Percentiles rank a stretch among this genome's conserved stretches.
phyloP scores from a whole-genome alignment of 2,888 invertebrate species.

The Loripinus fragilis region DNA sequence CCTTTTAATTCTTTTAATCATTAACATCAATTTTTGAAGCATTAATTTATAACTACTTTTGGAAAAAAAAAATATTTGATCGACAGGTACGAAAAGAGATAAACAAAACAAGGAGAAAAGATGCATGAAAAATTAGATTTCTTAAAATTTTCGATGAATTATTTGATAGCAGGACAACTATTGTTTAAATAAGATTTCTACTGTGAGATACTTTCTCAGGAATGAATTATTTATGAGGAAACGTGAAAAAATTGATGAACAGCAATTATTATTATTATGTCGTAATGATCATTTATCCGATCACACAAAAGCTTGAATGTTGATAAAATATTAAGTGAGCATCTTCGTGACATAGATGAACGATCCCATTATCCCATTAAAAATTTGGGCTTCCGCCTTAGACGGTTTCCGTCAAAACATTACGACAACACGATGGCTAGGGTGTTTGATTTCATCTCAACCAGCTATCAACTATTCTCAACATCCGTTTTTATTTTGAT shows the following conservation, averaged over 20 bases:
- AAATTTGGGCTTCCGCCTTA: slow-evolving; percentile 4
- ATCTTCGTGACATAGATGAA: slow-evolving; percentile 15
- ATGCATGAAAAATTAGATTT: not conserved
- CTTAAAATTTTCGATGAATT: not conserved
- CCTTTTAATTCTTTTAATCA: too few relatives aligned
- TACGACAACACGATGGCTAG: slow-evolving; percentile 19
- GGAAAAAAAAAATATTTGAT: too few relatives aligned
- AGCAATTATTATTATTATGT: slow-evolving; percentile 3
- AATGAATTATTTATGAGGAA: slow-evolving; percentile 11
- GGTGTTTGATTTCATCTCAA: slow-evolving; percentile 1
- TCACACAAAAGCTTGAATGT: slow-evolving; percentile 13
- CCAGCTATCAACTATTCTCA: slow-evolving; percentile 1
- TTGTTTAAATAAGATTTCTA: slow-evolving; percentile 3
- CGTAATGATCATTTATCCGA: slow-evolving; percentile 12
- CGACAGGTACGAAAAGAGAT: too few relatives aligned
- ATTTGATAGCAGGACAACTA: not conserved
- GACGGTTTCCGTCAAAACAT: slow-evolving; percentile 19
- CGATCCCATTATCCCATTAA: slow-evolving; percentile 16
- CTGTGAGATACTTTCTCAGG: not conserved
- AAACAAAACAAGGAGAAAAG: too few relatives aligned
- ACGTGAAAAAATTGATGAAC: slow-evolving; percentile 2
- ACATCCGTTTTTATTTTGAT: slow-evolving; percentile 19
- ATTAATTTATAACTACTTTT: too few relatives aligned
- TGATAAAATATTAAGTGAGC: slow-evolving; percentile 18
- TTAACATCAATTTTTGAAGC: too few relatives aligned